phyloP scores from a whole-genome alignment of 2,797 vertebrate species.

The Graptemys geographica region DNA sequence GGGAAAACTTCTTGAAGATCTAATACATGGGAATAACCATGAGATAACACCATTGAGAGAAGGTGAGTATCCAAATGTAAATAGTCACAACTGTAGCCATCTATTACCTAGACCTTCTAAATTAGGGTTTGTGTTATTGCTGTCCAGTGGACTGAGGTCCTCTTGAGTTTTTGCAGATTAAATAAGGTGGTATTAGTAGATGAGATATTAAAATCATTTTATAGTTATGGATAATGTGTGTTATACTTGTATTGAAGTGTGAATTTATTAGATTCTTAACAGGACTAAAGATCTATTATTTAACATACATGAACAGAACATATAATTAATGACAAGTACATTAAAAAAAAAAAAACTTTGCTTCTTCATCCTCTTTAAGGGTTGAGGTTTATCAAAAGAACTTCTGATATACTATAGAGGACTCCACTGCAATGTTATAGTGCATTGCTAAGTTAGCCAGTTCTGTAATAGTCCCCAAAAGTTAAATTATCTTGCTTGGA shows the following conservation, averaged over 20 bases:
- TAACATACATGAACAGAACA: neutral
- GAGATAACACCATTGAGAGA: no score
- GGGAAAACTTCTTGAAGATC: no score
- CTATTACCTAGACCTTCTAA: neutral
- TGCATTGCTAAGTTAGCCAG: no score
- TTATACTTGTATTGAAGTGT: neutral
- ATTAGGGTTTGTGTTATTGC: neutral
- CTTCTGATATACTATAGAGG: neutral
- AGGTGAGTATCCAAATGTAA: no score
- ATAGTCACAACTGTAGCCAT: neutral
- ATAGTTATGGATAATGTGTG: neutral
- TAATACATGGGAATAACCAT: no score
- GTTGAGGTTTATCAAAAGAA: neutral
- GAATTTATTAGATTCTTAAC: neutral
- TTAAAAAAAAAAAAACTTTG: no score
- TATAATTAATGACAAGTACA: neutral
- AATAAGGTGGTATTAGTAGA: neutral
- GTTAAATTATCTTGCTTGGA: no score
- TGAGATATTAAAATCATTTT: neutral
- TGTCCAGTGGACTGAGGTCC: neutral
- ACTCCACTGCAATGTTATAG: no score
- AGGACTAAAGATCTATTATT: neutral
- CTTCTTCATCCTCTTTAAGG: neutral
- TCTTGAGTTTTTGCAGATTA: neutral
- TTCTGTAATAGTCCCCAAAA: no score